phyloP scores from a whole-genome alignment of 1,140 invertebrate species.

The Temnothorax longispinosus region DNA sequence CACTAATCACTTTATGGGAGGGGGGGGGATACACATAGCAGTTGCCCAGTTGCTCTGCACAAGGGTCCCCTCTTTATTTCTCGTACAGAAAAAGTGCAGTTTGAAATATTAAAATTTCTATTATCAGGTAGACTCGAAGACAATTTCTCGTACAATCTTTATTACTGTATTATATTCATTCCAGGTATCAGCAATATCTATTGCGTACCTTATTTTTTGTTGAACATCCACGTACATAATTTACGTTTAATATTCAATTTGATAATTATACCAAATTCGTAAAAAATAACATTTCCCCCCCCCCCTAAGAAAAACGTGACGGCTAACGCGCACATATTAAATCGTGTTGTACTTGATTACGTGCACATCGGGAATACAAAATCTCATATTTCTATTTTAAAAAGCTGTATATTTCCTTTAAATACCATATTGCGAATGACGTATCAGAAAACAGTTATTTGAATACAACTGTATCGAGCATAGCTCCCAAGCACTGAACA shows the following conservation, averaged over 20 bases:
- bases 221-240: conserved; percentile 22
- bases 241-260: background rate
- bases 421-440: conserved; percentile 72
- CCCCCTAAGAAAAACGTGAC: background rate
- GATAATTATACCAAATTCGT: background rate
- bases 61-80: too few species aligned
- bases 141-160: background rate
- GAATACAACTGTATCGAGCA: conserved; percentile 99
- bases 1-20: too few species aligned
- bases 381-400: conserved; percentile 65
- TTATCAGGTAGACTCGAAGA: too few species aligned
- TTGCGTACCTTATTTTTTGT: background rate
- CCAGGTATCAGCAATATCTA: background rate
- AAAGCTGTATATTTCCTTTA: conserved; percentile 78
- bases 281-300: background rate
- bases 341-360: conserved; percentile 3
- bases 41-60: too few species aligned
- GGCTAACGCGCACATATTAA: background rate
- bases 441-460: conserved; percentile 87
- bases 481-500: conserved; percentile 99
- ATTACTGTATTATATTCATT: background rate
- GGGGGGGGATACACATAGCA: too few species aligned
- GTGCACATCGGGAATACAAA: conserved; percentile 27
- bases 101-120: too few species aligned
- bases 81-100: too few species aligned